Evolutionary conservation across 2,888 invertebrate genomes (phyloP), one percentile per base, ranked within the genome.

Genomic region (Xestia ashworthii): DNA sequence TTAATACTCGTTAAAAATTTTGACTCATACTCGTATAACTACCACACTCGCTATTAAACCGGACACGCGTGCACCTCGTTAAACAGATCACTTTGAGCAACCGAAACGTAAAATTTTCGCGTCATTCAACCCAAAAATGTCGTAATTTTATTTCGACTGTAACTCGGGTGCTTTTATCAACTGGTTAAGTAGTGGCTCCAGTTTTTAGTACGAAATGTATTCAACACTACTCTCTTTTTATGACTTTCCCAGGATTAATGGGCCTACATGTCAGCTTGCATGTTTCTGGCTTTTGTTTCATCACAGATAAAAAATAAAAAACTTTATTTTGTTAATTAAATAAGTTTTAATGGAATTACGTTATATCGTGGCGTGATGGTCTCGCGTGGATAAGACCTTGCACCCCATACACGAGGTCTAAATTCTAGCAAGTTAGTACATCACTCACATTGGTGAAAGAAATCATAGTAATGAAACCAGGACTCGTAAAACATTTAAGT

Each of bases 71-170:
- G 55, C 50, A 60, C 25, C 66, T 81, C 84, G 74, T 80, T 80
- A 81, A 58, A 72, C 53, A 65, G 70, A 73, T 71, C 48, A 65
- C 68, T 72, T 74, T 73, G 72, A 48, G 71, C 48, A 64, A 64
- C 55, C 22, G 58, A 74, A 74, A 69, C 66, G 65, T 69, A 74
- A 32, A 84, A 81, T 74, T 81, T 81, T 60, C 53, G 22, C 69
- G 25, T 74, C 58, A 68, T 50, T 81, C 32, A 66, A 38, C 22
- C 41, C 46, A 25, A 46, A 83, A 81, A 71, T 62, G 9, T 46
- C 32, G 64, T 77, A 48, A 81, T 72, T 81, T 77, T 74, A 81
- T 69, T 83, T 68, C 38, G 44, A 32, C 55, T 62, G 55, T 53
- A 48, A 66, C 48, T 74, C 48, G 25, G n/a, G 9, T 14, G 46